Evolutionary conservation across 2,888 invertebrate genomes (phyloP).

Genomic region (Caenorhabditis angaria): DNA sequence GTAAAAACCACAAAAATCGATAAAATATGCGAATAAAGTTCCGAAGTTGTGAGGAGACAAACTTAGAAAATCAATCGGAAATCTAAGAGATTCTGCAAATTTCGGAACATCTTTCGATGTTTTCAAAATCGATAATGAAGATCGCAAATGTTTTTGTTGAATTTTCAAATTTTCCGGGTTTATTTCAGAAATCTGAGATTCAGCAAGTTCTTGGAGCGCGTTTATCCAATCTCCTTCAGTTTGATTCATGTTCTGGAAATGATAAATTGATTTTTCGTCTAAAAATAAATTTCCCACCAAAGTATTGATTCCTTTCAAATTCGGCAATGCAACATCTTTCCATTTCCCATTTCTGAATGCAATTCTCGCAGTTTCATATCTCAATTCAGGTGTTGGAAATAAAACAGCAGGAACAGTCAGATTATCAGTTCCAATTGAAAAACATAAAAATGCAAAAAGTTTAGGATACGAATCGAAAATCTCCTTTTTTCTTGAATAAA

Average conservation of each 20-base stretch:
- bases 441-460: conserved; percentile 20
- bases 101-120: neutral
- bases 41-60: conserved; percentile 20
- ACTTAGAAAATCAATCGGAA: conserved; percentile 22
- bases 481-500: conserved; percentile 4
- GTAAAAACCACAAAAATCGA: conserved; percentile 21
- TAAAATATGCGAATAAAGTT: conserved; percentile 22
- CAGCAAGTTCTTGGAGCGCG: conserved; percentile 28
- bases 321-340: conserved; percentile 39
- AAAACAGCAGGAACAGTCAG: conserved; percentile 2
- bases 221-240: conserved; percentile 31
- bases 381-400: conserved; percentile 8
- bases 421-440: conserved; percentile 28
- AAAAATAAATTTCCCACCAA: conserved; percentile 9
- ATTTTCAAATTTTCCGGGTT: conserved; percentile 13
- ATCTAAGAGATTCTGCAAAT: conserved; percentile 4
- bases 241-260: conserved; percentile 10
- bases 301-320: conserved; percentile 24
- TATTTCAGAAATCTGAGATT: conserved; percentile 16
- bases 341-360: conserved; percentile 57
- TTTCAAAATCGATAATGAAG: conserved; percentile 15
- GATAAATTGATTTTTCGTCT: neutral
- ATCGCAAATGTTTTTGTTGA: conserved; percentile 24
- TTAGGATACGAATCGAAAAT: conserved; percentile 17
- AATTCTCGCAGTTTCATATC: conserved; percentile 47